Base-by-base conservation (phyloP, 2,113 vertebrate species). In the Limanda limanda region DNA sequence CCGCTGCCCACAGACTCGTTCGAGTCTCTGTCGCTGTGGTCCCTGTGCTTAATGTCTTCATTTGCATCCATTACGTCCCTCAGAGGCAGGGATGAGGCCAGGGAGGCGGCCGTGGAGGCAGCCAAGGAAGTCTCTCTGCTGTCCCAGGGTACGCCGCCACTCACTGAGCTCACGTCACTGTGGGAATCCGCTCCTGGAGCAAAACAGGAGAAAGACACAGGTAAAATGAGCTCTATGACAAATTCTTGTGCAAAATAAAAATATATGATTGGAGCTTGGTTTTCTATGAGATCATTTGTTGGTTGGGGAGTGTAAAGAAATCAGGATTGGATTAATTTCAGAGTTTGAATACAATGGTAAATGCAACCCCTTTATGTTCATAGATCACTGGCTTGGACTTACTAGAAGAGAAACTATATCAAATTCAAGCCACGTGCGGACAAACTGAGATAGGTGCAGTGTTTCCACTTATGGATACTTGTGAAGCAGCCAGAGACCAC, bases 1-100 rank as follows among this genome's bases (percentile, higher is more conserved):
- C 96, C 95, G 0, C 98, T 99, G 89, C 95, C 95, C 40, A 96
- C 89, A 0, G 98, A 99, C 80, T 95, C 96, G 5, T 95, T 96
- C 57, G 95, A 97, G 87, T 95, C 96, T 89, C 95, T 95, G 77
- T 89, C 82, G 18, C 85, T 81, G 70, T 82, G 86, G 76, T 93
- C 95, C 71, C 77, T 86, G 35, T 76, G 85, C 68, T 89, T 86
- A 45, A 74, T 72, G 55, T 90, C 91, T 63, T 86, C 87, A 85
- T 93, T 4, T 2, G 69, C 86, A 0, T 97, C 94, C 51, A 95
- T 94, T 86, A 94, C 92, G 73, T 93, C 94, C 3, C 92, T 94
- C 85, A 92, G 92, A 70, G 86, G 90, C 89, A 81, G 94, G 67
- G 95, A 95, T 0, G 95, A 95, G 74, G 95, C 91, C 72, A 95